These are phyloP conservation scores for Lochmaea capreae DNA, from an alignment of 2,888 invertebrate genomes.

Conservation along the genomic window DNA sequence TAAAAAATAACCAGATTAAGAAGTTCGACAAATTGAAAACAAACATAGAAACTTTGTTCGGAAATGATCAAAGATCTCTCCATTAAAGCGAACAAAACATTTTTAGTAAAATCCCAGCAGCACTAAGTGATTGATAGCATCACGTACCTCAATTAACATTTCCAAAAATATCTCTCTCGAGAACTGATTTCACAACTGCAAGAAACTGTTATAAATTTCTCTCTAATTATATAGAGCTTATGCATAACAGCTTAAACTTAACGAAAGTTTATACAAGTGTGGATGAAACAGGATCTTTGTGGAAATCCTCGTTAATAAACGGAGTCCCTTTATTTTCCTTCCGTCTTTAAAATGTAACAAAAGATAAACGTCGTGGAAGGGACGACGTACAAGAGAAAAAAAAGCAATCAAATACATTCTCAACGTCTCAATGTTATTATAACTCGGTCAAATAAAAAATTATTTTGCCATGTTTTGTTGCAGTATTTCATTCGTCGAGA, in stretches of 20 bases:
- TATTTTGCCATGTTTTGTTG: neutral
- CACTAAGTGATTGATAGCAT: neutral
- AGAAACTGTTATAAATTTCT: conserved; percentile 19
- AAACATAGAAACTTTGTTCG: too few species aligned
- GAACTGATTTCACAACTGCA: neutral
- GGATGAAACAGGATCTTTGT: conserved; percentile 21
- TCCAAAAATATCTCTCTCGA: neutral
- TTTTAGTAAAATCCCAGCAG: neutral
- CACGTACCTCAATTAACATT: neutral
- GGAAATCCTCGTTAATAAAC: conserved; percentile 25
- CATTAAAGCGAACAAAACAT: neutral
- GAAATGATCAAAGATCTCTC: neutral
- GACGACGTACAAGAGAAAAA: neutral
- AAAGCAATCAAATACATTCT: neutral
- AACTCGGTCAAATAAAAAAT: neutral
- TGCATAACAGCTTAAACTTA: conserved; percentile 29
- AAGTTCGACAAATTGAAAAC: too few species aligned
- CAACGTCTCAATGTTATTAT: neutral
- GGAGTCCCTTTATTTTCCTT: conserved; percentile 26
- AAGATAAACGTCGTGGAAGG: conserved; percentile 6
- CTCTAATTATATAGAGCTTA: conserved; percentile 32
- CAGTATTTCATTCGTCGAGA: neutral
- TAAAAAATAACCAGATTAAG: too few species aligned
- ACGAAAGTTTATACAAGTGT: conserved; percentile 29
- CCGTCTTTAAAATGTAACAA: conserved; percentile 15